Conservation (phyloP, 92 coral and sea anemone genomes). For the Porites lobata region DNA sequence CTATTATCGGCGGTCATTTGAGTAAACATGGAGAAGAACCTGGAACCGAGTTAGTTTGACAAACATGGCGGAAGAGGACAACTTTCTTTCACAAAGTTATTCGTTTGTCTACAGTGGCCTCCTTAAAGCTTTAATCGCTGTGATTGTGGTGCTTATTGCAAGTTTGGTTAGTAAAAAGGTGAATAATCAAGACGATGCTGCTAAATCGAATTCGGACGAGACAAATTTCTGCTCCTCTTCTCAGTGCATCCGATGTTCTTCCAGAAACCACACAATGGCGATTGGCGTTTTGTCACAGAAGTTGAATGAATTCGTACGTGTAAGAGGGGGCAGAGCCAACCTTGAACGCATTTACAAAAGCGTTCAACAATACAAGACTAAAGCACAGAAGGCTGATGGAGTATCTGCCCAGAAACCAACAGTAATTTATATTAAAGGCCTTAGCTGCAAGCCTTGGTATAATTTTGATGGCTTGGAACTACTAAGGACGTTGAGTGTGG, state of each 20-base stretch:
- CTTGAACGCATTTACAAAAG: slow-evolving; percentile 68
- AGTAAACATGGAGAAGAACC: slow-evolving; percentile 1
- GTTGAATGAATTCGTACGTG: slow-evolving; percentile 57
- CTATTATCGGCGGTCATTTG: neutral
- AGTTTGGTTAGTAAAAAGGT: slow-evolving; percentile 12
- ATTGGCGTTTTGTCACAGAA: slow-evolving; percentile 29
- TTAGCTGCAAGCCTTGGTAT: slow-evolving; percentile 76
- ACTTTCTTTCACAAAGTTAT: slow-evolving; percentile 23
- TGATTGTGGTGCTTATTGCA: slow-evolving; percentile 51
- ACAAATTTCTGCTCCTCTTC: slow-evolving; percentile 45
- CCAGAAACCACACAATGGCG: neutral
- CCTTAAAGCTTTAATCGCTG: slow-evolving; percentile 64
- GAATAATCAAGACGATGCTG: neutral
- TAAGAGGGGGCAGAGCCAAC: slow-evolving; percentile 12
- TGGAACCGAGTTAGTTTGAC: slow-evolving; percentile 23
- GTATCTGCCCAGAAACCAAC: slow-evolving; percentile 81
- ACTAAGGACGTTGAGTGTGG: slow-evolving; percentile 17
- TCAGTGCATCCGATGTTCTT: slow-evolving; percentile 41
- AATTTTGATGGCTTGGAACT: slow-evolving; percentile 26
- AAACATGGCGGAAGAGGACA: slow-evolving; percentile 72
- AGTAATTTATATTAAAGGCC: slow-evolving; percentile 71
- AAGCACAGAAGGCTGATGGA: neutral
- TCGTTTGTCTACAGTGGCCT: slow-evolving; percentile 39
- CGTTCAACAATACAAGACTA: neutral
- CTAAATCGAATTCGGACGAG: neutral